Conservation (phyloP, 2,888 invertebrate species). For the Patella ulyssiponensis region DNA sequence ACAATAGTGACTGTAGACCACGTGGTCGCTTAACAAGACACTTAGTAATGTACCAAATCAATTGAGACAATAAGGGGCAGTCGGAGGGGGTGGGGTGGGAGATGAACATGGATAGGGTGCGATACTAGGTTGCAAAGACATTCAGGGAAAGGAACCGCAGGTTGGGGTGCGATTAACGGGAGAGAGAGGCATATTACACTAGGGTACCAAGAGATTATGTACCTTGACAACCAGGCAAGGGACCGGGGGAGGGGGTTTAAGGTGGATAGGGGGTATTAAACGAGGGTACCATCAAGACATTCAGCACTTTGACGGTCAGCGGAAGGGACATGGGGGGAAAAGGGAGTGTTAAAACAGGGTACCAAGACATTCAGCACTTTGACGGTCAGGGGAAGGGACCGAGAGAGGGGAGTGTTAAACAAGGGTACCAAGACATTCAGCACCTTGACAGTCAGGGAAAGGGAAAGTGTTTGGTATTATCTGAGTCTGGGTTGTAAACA, state of each 20-base stretch:
- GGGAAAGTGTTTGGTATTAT: conserved; percentile 29
- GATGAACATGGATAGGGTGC: no score
- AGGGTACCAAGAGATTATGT: conserved; percentile 20
- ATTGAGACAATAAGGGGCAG: no score
- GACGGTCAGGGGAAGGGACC: conserved; percentile 17
- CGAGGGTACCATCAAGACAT: conserved; percentile 23
- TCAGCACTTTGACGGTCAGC: conserved; percentile 17
- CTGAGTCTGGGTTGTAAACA: conserved; percentile 29
- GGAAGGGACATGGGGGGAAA: conserved; percentile 5
- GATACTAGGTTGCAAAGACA: no score
- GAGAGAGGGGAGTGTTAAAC: background rate
- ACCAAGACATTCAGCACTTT: conserved; percentile 21
- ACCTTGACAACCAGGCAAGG: conserved; percentile 23
- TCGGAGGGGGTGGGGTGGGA: no score
- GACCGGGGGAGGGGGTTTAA: conserved; percentile 18
- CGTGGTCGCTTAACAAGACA: no score
- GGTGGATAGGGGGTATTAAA: conserved; percentile 22
- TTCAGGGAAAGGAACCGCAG: conserved; percentile 11
- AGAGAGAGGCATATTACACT: background rate
- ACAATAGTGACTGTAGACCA: no score
- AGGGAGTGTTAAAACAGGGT: conserved; percentile 10
- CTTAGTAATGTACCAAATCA: no score
- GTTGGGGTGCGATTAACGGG: no score
- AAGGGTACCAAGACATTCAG: conserved; percentile 20
- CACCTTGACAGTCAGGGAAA: conserved; percentile 23